These are phyloP conservation scores for Amphilophus citrinellus DNA, from an alignment of 2,113 vertebrate species.

Conservation along the genomic window DNA sequence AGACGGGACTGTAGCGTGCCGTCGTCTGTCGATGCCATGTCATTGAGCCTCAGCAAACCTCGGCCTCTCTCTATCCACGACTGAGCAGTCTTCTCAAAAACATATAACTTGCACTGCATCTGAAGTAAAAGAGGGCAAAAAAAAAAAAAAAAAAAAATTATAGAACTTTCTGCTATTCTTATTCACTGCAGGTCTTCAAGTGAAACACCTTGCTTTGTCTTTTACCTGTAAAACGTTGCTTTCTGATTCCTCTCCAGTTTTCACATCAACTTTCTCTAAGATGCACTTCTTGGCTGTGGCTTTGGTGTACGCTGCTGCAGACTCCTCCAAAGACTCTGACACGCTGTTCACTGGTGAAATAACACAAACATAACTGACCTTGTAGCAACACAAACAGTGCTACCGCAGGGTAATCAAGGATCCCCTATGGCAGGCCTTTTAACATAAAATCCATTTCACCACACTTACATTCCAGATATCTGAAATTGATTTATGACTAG, in stretches of 20 bases:
- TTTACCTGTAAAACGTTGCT: slow-evolving; percentile 97
- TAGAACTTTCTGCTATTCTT: background rate
- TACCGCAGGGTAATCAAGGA: background rate
- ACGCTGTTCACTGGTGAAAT: slow-evolving; percentile 83
- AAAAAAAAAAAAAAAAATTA: background rate
- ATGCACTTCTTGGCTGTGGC: slow-evolving; percentile 96
- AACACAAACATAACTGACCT: background rate
- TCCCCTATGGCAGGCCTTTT: too few species aligned
- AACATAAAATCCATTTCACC: too few species aligned
- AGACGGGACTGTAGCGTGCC: slow-evolving; percentile 94
- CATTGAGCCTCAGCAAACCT: slow-evolving; percentile 95
- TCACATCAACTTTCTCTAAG: slow-evolving; percentile 96
- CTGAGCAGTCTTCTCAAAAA: slow-evolving; percentile 97
- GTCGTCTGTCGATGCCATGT: slow-evolving; percentile 96
- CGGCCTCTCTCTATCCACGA: slow-evolving; percentile 98
- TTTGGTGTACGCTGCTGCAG: slow-evolving; percentile 98
- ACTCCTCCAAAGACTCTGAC: slow-evolving; percentile 95
- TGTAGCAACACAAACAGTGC: background rate
- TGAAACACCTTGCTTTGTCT: background rate
- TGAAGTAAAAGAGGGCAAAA: slow-evolving; percentile 55
- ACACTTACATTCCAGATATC: too few species aligned
- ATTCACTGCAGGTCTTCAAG: background rate
- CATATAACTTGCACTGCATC: slow-evolving; percentile 99
- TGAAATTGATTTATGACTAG: too few species aligned
- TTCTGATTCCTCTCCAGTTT: slow-evolving; percentile 97